Percentiles rank a stretch among this genome's conserved stretches.
phyloP scores from a whole-genome alignment of 2,797 vertebrate genomes.

The Ctenosaura bakeri region DNA sequence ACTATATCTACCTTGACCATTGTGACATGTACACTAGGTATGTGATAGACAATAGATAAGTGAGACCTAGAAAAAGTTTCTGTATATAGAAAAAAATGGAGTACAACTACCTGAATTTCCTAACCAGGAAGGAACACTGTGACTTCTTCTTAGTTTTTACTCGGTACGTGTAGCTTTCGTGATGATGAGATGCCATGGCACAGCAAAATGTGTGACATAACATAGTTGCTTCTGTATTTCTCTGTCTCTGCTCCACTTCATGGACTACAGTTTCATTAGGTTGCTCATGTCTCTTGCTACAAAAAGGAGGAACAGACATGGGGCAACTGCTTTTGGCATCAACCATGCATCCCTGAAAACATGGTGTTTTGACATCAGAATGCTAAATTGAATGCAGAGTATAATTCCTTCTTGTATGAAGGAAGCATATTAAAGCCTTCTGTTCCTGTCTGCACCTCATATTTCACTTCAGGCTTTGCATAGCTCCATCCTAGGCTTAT shows the following conservation, averaged over 20 bases:
- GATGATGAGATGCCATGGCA: neutral
- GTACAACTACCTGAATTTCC: too few relatives aligned
- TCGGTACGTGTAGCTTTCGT: neutral
- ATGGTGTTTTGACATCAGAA: neutral
- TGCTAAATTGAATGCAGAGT: conserved; percentile 5
- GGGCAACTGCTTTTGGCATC: neutral
- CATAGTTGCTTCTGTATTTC: neutral
- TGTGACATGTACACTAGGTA: neutral
- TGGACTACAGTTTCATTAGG: neutral
- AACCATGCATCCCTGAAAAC: neutral
- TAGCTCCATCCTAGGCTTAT: neutral
- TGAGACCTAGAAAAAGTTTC: neutral
- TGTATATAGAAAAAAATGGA: too few relatives aligned
- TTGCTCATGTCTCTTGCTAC: neutral
- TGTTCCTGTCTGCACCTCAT: neutral
- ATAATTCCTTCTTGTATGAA: conserved; percentile 11
- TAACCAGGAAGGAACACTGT: neutral
- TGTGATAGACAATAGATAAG: neutral
- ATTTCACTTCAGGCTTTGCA: conserved; percentile 17
- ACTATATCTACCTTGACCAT: neutral
- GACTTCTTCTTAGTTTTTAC: neutral
- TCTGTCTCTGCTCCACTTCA: neutral
- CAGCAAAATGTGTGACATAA: neutral
- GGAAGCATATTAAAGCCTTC: neutral
- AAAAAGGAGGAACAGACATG: neutral